Evolutionary conservation across 2,113 vertebrate species (phyloP).

Genomic region (Carettochelys insculpta): DNA sequence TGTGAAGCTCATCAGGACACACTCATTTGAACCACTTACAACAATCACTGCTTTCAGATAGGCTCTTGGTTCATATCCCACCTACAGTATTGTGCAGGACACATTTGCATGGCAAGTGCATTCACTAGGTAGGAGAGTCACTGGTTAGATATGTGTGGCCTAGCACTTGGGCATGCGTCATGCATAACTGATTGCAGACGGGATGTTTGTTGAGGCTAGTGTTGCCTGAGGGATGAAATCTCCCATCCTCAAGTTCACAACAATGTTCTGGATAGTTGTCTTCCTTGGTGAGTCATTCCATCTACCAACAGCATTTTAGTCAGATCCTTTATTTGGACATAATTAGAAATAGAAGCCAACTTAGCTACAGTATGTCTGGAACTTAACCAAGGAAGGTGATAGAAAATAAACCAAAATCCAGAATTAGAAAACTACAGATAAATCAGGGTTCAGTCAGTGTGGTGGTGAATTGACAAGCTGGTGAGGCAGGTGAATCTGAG

Average conservation of each 20-base stretch:
- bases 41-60: background rate
- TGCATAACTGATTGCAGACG: background rate
- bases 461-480: background rate
- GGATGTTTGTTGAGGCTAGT: background rate
- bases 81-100: background rate
- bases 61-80: background rate
- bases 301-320: rapidly evolving
- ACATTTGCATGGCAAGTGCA: background rate
- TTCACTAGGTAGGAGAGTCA: background rate
- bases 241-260: rapidly evolving
- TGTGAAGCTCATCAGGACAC: background rate
- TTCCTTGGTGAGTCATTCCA: background rate
- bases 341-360: background rate
- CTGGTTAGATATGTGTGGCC: background rate
- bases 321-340: rapidly evolving
- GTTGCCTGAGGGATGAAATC: background rate
- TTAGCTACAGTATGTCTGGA: background rate
- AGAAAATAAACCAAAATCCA: background rate
- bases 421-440: background rate
- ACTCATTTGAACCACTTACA: background rate
- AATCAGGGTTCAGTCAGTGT: rapidly evolving
- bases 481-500: background rate
- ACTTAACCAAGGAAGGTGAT: background rate
- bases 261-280: background rate
- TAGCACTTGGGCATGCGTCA: background rate